Evolutionary conservation across 2,888 invertebrate genomes (phyloP), one percentile per base, ranked within the genome.

Genomic region (Diloba caeruleocephala): DNA sequence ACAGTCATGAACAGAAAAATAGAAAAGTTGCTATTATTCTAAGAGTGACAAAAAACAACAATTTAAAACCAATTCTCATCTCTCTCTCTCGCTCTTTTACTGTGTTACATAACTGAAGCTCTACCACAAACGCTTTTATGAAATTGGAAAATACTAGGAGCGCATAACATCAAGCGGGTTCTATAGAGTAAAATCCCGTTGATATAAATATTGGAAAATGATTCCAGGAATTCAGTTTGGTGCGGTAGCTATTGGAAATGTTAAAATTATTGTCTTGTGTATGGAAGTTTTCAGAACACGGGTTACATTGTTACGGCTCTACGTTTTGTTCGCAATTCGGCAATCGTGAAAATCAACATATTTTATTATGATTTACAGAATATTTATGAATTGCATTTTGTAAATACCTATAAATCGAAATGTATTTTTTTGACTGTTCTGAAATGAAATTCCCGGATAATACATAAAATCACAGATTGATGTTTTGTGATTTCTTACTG

Each of bases 141-240:
- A 71, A 68, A 73, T 73, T 68, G 62, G 55, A 72, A 65, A 60
- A 68, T 62, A 67, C 64, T 58, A 60, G 73, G 46, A 58, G 25
- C 38, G 36, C 45, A 56, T 45, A 68, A 46, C 55, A 32, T 32
- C 42, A 41, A 53, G 49, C 63, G 41, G 34, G 58, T 56, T 56
- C 55, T 37, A 36, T 23, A 33, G 51, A 72, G 67, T 67, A 69
- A 69, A 72, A 70, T 60, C 46, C 33, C 29, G 43, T 17, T 52
- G 53, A 51, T 56, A 67, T 59, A 71, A 71, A 69, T 69, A 69
- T 69, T 69, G 69, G 56, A 63, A 69, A 71, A 69, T 69, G 63
- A 63, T 71, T 54, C 60, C 51, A 29, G 59, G 38, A 60, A 49
- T 63, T 23, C 46, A 36, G 39, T 50, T 32, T 15, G 36, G 15